phyloP scores from a whole-genome alignment of 2,113 vertebrate genomes.

The Poeciliopsis occidentalis region DNA sequence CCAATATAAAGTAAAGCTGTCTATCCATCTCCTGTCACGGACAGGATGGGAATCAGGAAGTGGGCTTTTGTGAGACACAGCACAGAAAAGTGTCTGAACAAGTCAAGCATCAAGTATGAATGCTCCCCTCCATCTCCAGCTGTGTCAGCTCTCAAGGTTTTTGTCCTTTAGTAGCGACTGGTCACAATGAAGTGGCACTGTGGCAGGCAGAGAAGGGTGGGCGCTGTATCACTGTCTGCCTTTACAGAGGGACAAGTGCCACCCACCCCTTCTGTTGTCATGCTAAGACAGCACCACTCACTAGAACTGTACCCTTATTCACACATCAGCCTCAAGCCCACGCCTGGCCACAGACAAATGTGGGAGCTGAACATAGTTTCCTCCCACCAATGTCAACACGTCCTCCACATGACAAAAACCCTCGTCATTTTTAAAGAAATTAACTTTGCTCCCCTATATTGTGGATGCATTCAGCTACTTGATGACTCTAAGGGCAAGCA shows the following conservation, averaged over 20 bases:
- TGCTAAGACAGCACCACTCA: conserved; percentile 76
- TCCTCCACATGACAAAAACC: conserved; percentile 70
- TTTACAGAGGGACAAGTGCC: conserved; percentile 38
- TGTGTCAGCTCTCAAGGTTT: conserved; percentile 66
- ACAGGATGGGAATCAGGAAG: conserved; percentile 71
- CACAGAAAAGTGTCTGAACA: conserved; percentile 66
- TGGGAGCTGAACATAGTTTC: conserved; percentile 32
- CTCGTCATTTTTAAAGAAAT: conserved; percentile 52
- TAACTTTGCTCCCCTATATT: conserved; percentile 34
- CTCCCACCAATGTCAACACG: conserved; percentile 54
- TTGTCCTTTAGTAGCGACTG: conserved; percentile 46
- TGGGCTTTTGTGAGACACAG: conserved; percentile 59
- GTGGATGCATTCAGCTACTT: conserved; percentile 57
- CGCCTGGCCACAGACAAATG: conserved; percentile 52
- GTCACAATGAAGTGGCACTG: conserved; percentile 74
- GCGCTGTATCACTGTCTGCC: conserved; percentile 45
- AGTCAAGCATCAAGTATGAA: conserved; percentile 67
- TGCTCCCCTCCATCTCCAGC: conserved; percentile 72
- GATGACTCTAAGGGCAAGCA: conserved; percentile 52
- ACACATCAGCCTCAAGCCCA: conserved; percentile 56
- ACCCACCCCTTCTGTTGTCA: conserved; percentile 77
- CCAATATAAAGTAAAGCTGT: conserved; percentile 31
- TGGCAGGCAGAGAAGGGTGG: conserved; percentile 70
- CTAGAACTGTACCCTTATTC: conserved; percentile 78
- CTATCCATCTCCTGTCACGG: conserved; percentile 42